Evolutionary conservation across 2,113 vertebrate genomes (phyloP).

Genomic region (Pleuronectes platessa): DNA sequence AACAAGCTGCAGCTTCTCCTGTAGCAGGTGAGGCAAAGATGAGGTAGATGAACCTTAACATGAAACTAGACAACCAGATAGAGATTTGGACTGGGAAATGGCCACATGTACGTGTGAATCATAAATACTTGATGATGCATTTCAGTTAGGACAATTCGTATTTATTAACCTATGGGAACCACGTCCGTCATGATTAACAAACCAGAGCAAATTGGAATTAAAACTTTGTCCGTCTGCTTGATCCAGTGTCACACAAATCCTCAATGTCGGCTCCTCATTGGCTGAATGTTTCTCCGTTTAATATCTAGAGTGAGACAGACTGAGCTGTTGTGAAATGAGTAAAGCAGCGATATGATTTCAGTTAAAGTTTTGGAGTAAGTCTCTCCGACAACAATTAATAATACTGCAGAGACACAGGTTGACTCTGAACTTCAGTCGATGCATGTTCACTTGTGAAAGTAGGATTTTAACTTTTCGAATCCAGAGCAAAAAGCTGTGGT

Average conservation of each 20-base stretch:
- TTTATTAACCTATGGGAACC: too few species aligned
- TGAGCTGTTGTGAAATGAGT: background rate
- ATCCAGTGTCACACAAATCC: background rate
- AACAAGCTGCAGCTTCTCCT: background rate
- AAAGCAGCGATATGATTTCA: background rate
- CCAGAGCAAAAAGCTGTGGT: background rate
- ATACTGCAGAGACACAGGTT: background rate
- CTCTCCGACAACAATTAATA: background rate
- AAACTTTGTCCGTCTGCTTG: background rate
- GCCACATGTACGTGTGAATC: too few species aligned
- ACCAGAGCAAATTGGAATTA: too few species aligned
- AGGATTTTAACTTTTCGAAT: background rate
- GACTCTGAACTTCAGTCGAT: background rate
- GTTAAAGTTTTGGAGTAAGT: background rate
- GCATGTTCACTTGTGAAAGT: too few species aligned
- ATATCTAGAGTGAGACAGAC: background rate
- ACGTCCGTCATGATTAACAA: too few species aligned
- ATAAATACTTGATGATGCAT: background rate
- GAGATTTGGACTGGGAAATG: too few species aligned
- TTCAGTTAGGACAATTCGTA: too few species aligned
- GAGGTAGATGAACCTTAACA: background rate
- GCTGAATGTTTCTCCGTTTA: background rate
- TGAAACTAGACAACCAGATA: background rate
- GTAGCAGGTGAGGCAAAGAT: background rate
- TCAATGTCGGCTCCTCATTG: background rate